Evolutionary conservation across 2,797 vertebrate genomes (phyloP).

Genomic region (Trematomus bernacchii): DNA sequence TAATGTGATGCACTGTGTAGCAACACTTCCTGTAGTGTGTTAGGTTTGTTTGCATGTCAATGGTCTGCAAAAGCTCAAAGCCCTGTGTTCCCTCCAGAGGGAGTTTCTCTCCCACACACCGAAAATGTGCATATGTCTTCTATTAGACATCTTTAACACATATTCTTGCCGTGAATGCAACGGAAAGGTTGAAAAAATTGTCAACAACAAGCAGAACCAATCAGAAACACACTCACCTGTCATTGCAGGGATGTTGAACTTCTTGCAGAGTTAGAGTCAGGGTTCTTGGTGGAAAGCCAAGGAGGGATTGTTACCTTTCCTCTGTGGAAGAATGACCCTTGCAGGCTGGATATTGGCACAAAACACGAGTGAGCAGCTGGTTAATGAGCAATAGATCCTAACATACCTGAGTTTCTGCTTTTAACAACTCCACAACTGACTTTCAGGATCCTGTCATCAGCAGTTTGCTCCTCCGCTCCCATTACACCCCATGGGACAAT

Average conservation of each 20-base stretch:
- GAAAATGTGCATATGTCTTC: no score
- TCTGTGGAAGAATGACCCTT: neutral
- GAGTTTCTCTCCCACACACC: no score
- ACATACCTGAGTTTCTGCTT: no score
- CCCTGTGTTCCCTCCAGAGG: no score
- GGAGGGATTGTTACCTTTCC: slow-evolving; percentile 2
- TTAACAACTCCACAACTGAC: no score
- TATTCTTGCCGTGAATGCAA: neutral
- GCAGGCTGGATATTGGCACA: neutral
- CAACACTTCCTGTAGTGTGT: no score
- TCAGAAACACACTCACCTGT: neutral
- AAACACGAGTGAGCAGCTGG: slow-evolving; percentile 6
- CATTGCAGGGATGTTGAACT: neutral
- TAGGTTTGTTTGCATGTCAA: no score
- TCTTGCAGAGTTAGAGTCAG: neutral
- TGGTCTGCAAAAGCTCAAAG: no score
- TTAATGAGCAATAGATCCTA: neutral
- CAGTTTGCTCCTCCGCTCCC: no score
- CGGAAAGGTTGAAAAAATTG: no score
- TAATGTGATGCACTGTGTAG: neutral
- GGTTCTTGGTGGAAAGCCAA: neutral
- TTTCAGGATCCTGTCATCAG: no score
- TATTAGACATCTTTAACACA: neutral
- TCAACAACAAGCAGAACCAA: neutral
- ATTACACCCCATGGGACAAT: no score